These are phyloP conservation scores for Branchinecta sandiegonensis DNA, from an alignment of 2,888 invertebrate species.

Conservation along the genomic window DNA sequence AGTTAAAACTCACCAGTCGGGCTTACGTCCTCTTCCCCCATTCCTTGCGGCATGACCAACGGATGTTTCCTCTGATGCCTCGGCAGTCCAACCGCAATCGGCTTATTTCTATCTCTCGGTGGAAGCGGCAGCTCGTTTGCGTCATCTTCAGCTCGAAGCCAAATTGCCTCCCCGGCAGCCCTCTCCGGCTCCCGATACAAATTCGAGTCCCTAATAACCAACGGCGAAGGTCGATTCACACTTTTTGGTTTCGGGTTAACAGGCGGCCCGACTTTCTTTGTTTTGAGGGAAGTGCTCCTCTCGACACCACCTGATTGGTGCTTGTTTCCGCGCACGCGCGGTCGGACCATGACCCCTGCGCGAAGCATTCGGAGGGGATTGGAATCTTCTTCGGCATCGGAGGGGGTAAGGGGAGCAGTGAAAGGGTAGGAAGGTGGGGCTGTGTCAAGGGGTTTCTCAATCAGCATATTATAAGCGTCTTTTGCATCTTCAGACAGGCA, in stretches of 20 bases:
- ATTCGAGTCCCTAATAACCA: slow-evolving; percentile 26
- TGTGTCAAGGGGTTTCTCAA: slow-evolving; percentile 49
- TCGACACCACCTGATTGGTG: slow-evolving; percentile 30
- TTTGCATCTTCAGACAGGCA: slow-evolving; percentile 76
- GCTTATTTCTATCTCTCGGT: slow-evolving; percentile 53
- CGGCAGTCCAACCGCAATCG: slow-evolving; percentile 43
- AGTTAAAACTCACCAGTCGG: neutral
- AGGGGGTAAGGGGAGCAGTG: slow-evolving; percentile 25
- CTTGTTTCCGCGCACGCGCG: slow-evolving; percentile 41
- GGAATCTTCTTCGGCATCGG: slow-evolving; percentile 35
- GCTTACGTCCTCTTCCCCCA: slow-evolving; percentile 24
- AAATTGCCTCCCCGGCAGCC: slow-evolving; percentile 2
- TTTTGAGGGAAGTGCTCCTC: slow-evolving; percentile 21
- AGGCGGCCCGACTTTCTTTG: slow-evolving; percentile 26
- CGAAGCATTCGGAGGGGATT: slow-evolving; percentile 53
- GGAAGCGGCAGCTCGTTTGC: slow-evolving; percentile 60
- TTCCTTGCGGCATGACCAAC: slow-evolving; percentile 50
- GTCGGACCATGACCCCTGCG: slow-evolving; percentile 44
- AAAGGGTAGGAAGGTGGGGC: slow-evolving; percentile 25
- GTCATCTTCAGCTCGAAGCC: slow-evolving; percentile 28
- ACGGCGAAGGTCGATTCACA: slow-evolving; percentile 24
- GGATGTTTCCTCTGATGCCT: slow-evolving; percentile 68
- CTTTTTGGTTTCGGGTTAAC: slow-evolving; percentile 27
- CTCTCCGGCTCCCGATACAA: slow-evolving; percentile 21
- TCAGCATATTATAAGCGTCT: slow-evolving; percentile 79